Percentiles rank a stretch among this genome's conserved stretches.
phyloP scores from a whole-genome alignment of 2,113 vertebrate genomes.

The Myotis lucifugus region DNA sequence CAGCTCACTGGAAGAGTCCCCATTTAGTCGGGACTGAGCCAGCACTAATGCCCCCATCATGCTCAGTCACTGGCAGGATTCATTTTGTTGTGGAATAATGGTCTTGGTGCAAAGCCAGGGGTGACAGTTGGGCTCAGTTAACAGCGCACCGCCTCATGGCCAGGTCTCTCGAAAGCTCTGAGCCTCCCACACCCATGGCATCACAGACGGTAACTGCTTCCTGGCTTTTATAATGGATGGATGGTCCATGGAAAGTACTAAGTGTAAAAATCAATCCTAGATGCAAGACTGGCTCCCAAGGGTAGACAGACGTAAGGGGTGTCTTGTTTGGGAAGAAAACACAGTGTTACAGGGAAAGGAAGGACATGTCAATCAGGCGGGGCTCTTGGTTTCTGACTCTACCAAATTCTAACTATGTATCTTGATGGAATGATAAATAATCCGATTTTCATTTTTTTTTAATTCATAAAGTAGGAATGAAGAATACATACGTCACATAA shows the following conservation, averaged over 20 bases:
- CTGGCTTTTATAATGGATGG: background rate
- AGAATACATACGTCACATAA: background rate
- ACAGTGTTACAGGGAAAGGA: background rate
- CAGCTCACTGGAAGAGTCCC: background rate
- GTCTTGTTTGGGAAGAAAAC: background rate
- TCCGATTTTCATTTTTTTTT: background rate
- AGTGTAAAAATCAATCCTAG: background rate
- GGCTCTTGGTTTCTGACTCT: background rate
- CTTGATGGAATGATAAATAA: background rate
- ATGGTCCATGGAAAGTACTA: background rate
- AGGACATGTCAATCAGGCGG: background rate
- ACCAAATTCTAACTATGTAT: background rate
- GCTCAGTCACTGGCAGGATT: background rate
- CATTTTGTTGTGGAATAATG: background rate
- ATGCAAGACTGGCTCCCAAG: background rate
- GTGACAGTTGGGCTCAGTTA: background rate
- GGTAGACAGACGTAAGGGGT: background rate
- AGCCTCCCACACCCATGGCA: background rate
- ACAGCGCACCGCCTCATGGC: rapidly evolving
- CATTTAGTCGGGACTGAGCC: background rate
- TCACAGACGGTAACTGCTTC: background rate
- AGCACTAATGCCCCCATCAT: background rate
- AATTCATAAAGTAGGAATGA: background rate
- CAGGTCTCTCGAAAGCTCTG: background rate
- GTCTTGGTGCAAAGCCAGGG: background rate